These are phyloP conservation scores for Athene noctua DNA, from an alignment of 2,113 vertebrate genomes.

Conservation along the genomic window DNA sequence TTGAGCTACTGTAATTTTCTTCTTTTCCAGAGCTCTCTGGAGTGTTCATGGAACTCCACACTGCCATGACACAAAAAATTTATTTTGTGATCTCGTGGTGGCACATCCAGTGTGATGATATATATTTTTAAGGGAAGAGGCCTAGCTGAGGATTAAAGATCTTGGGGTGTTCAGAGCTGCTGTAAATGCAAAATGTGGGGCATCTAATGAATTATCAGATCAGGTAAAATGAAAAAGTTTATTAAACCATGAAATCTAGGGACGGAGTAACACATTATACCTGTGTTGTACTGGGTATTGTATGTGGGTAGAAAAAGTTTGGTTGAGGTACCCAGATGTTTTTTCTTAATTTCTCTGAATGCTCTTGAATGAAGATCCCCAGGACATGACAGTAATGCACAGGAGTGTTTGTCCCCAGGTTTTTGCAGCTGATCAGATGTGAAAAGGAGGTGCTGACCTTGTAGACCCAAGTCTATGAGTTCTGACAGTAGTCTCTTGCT, in stretches of 20 bases:
- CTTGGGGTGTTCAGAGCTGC: not conserved
- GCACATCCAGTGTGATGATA: not conserved
- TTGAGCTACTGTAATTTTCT: not conserved
- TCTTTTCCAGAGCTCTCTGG: not conserved
- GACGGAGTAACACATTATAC: not conserved
- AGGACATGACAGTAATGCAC: not conserved
- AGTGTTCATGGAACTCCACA: not conserved
- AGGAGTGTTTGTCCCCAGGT: not conserved
- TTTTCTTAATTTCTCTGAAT: conserved; percentile 5
- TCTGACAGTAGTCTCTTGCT: not conserved
- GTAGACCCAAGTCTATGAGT: not conserved
- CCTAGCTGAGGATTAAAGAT: not conserved
- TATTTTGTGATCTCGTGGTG: not conserved
- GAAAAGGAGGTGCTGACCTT: conserved; percentile 12
- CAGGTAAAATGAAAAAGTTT: not conserved
- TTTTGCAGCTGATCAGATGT: conserved; percentile 18
- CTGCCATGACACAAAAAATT: not conserved
- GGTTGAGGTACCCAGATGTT: not conserved
- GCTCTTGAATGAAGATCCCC: conserved; percentile 3
- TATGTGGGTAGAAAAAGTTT: not conserved
- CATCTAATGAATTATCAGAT: not conserved
- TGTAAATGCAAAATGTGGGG: not conserved
- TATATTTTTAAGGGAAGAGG: not conserved
- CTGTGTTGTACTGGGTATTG: not conserved
- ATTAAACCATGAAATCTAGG: not conserved